phyloP scores from a whole-genome alignment of 2,888 invertebrate genomes.

The Tetheella fluctuosa region DNA sequence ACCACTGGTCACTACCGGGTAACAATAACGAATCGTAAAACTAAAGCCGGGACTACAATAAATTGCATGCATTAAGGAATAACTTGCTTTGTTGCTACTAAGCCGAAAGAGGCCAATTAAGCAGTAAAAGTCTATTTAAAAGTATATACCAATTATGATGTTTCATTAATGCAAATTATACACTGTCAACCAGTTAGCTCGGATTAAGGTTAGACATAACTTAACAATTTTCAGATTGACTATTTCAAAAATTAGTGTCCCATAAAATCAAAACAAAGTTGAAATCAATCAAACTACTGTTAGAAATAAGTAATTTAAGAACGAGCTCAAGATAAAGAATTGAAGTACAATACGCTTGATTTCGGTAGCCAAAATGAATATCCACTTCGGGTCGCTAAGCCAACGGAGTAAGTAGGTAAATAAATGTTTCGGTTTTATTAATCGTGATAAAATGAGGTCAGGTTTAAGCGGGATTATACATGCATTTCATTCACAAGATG shows the following conservation, averaged over 20 bases:
- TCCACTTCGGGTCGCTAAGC: too few relatives aligned
- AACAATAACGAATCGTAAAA: not conserved
- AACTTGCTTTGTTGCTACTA: too few relatives aligned
- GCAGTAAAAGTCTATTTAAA: not conserved
- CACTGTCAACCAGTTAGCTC: not conserved
- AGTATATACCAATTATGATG: not conserved
- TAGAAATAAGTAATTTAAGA: too few relatives aligned
- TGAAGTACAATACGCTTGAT: too few relatives aligned
- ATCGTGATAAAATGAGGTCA: not conserved
- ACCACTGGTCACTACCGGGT: not conserved
- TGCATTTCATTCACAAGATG: not conserved
- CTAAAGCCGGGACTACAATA: too few relatives aligned
- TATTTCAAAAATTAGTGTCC: too few relatives aligned
- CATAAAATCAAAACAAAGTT: not conserved
- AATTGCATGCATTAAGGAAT: too few relatives aligned
- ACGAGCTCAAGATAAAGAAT: not conserved
- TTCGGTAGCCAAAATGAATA: too few relatives aligned
- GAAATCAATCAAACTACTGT: too few relatives aligned
- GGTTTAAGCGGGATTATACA: not conserved
- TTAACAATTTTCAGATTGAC: too few relatives aligned
- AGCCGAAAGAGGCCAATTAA: not conserved
- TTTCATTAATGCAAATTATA: not conserved
- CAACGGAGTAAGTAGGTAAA: too few relatives aligned
- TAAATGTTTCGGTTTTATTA: too few relatives aligned
- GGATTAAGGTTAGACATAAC: not conserved